Evolutionary conservation across 2,888 invertebrate species (phyloP).

Genomic region (Synanthedon tipuliformis): DNA sequence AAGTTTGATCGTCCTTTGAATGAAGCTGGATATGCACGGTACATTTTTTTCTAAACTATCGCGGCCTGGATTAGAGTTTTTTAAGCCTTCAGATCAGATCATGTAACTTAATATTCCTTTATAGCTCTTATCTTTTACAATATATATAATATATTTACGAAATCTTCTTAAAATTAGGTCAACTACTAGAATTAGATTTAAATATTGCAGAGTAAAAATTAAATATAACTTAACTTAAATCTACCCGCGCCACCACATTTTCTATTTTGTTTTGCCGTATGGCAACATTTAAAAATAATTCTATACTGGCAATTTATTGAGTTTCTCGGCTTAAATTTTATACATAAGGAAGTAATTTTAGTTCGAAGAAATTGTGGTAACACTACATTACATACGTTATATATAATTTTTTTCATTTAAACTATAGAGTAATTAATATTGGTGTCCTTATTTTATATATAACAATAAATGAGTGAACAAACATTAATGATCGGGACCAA

Average conservation of each 20-base stretch:
- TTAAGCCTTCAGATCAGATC: not conserved
- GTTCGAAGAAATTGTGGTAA: constrained; percentile 36
- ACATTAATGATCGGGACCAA: constrained; percentile 27
- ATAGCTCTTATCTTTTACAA: too few relatives aligned
- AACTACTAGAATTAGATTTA: constrained; percentile 10
- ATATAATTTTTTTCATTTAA: constrained; percentile 8
- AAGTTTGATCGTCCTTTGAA: too few relatives aligned
- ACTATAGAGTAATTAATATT: too few relatives aligned
- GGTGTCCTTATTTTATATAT: too few relatives aligned
- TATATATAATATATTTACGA: not conserved
- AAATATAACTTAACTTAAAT: constrained; percentile 30
- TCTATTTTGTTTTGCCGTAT: constrained; percentile 10
- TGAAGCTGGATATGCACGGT: too few relatives aligned
- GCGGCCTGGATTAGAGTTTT: too few relatives aligned
- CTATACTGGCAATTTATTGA: not conserved
- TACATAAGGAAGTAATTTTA: not conserved
- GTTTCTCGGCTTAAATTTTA: too few relatives aligned
- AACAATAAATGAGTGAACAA: constrained; percentile 32
- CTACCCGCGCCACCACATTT: constrained; percentile 24
- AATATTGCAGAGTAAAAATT: constrained; percentile 30
- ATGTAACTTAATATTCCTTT: not conserved
- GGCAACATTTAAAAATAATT: not conserved
- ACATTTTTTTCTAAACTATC: too few relatives aligned
- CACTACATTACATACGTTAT: constrained; percentile 19
- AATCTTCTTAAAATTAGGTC: constrained; percentile 16